Conservation (phyloP, 2,113 vertebrate species). For the Trachemys scripta region DNA sequence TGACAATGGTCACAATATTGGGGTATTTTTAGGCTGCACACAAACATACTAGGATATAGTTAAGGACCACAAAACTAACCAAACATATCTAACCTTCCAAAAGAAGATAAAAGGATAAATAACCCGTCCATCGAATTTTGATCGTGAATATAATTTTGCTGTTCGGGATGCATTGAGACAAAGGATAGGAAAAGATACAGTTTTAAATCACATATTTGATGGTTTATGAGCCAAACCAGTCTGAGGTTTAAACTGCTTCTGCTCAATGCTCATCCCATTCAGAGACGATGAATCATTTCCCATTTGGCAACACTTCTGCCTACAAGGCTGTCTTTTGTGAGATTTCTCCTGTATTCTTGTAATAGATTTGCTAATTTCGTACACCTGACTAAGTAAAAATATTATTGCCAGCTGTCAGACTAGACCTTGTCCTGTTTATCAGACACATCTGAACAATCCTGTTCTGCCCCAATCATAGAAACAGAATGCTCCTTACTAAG, state of each 20-base stretch:
- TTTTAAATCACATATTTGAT: constrained; percentile 69
- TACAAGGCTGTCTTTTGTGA: constrained; percentile 71
- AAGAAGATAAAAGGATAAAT: neutral
- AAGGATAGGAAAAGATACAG: constrained; percentile 52
- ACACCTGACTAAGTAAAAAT: constrained; percentile 73
- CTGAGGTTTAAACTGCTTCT: constrained; percentile 80
- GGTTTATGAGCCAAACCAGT: constrained; percentile 69
- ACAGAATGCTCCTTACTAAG: constrained; percentile 53
- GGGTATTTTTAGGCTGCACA: neutral
- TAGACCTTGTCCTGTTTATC: constrained; percentile 78
- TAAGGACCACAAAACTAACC: neutral
- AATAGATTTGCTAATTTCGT: constrained; percentile 75
- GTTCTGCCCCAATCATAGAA: constrained; percentile 28
- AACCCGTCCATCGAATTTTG: neutral
- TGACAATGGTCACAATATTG: neutral
- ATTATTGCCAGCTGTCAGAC: constrained; percentile 74
- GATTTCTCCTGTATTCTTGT: constrained; percentile 71
- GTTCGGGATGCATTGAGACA: constrained; percentile 23
- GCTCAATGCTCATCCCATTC: constrained; percentile 81
- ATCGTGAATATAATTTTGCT: neutral
- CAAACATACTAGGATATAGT: neutral
- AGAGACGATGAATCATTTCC: constrained; percentile 87
- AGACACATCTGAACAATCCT: constrained; percentile 63
- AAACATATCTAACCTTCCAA: neutral
- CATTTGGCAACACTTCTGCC: constrained; percentile 81